phyloP scores from a whole-genome alignment of 2,888 invertebrate species.

The Eupithecia centaureata region DNA sequence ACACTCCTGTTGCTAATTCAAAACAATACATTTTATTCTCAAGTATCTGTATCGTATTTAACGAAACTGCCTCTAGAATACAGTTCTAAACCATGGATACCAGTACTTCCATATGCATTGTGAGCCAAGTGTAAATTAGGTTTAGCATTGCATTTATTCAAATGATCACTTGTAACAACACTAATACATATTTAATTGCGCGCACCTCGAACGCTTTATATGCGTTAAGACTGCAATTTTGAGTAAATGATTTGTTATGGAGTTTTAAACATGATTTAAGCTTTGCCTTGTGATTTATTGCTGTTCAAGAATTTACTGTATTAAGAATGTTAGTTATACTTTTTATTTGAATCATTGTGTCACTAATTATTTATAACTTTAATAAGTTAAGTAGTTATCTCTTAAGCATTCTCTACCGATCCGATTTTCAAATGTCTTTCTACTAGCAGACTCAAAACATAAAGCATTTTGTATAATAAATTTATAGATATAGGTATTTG shows the following conservation, averaged over 20 bases:
- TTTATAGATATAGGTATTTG: too few relatives aligned
- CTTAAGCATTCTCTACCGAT: not conserved
- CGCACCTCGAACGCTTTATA: conserved; percentile 67
- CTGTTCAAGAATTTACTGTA: not conserved
- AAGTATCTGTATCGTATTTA: not conserved
- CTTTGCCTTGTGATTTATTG: not conserved
- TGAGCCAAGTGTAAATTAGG: conserved; percentile 40
- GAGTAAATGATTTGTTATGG: conserved; percentile 26
- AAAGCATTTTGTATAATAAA: conserved; percentile 5
- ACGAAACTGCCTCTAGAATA: not conserved
- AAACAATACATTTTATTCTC: not conserved
- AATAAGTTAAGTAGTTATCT: too few relatives aligned
- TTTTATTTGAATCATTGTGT: not conserved
- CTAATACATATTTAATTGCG: conserved; percentile 79
- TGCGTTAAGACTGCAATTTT: conserved; percentile 50
- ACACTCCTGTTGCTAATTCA: not conserved
- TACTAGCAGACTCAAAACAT: not conserved
- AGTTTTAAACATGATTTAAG: conserved; percentile 10
- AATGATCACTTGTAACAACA: conserved; percentile 56
- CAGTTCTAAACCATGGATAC: conserved; percentile 20
- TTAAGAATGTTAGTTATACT: not conserved
- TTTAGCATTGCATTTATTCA: conserved; percentile 47
- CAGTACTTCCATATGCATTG: conserved; percentile 35
- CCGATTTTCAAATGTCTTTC: not conserved
- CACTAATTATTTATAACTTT: not conserved